Percentiles rank a stretch among this genome's conserved stretches.
Conservation (phyloP, 2,888 invertebrate genomes). For the Pristionchus arcanus region DNA sequence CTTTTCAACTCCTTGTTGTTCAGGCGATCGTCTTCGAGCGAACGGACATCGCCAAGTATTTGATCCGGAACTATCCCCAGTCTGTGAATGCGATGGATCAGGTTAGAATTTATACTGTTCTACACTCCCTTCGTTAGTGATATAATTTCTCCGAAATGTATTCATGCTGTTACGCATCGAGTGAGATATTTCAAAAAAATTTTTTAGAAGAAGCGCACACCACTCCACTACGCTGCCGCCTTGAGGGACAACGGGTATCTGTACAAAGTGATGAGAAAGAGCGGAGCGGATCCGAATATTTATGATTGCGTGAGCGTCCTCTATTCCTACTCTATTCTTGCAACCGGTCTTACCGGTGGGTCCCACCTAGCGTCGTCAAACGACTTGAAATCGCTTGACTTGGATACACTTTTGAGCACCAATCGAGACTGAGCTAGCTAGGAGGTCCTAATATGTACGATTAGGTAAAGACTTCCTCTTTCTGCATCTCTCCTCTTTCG, state of each 20-base stretch:
- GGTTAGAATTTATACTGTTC: no score
- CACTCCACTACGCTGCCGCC: slow-evolving; percentile 85
- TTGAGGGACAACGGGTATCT: slow-evolving; percentile 83
- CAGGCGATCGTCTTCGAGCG: slow-evolving; percentile 84
- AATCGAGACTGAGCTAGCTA: not conserved
- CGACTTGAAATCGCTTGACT: no score
- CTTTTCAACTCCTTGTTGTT: not conserved
- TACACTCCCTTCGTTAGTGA: no score
- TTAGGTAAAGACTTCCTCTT: not conserved
- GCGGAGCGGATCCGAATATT: slow-evolving; percentile 84
- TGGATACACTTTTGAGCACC: no score
- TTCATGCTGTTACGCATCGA: no score
- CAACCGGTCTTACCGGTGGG: no score
- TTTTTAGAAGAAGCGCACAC: slow-evolving; percentile 85
- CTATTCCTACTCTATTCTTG: no score
- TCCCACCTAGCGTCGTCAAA: no score
- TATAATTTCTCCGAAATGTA: no score
- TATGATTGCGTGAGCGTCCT: slow-evolving; percentile 83
- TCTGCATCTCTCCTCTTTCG: no score
- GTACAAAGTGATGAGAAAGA: slow-evolving; percentile 84
- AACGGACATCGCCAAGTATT: slow-evolving; percentile 88
- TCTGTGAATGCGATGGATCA: slow-evolving; percentile 80
- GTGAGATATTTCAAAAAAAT: no score
- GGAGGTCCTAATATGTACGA: not conserved
- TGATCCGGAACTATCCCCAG: slow-evolving; percentile 81